Evolutionary conservation across 1,140 invertebrate genomes (phyloP), one percentile per base, ranked within the genome.

Genomic region (Arctopsyche grandis): DNA sequence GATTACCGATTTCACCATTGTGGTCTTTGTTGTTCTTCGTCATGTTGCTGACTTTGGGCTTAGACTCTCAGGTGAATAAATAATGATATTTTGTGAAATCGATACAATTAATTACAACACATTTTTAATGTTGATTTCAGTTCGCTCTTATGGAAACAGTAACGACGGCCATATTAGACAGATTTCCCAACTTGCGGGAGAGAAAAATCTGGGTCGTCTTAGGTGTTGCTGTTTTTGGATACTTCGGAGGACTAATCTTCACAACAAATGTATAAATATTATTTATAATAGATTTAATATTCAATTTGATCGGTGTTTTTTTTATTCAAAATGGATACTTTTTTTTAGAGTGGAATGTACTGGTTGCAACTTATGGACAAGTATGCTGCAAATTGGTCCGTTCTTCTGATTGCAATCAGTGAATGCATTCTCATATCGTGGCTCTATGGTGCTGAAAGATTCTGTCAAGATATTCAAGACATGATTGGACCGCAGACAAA

Each of bases 11-110:
- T 4, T 92, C 95, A 0, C 94, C 94, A 0, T 86, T 96, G 1
- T 97, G 95, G 95, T 94, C 95, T 0, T 87, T 95, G 66, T 87
- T 96, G 0, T 97, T 97, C 88, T 97, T 97, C 85, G 90, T 96
- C 58, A 95, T 95, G 93, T 86, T 95, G 7, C 86, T 95, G 22
- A 94, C 93, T 0, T 87, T 95, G 29, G 94, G 94, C 9, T 88
- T 95, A 76, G 94, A 94, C 81, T 94, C 93, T 24, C 93, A 95
- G 89, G 91, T 66, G 10, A 56, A 52, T 63, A 56, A 43, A 66
- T 69, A 4, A 5, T 69, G 16, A 69, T 58, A 71, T 75, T 4
- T 38, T n/a, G n/a, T n/a, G n/a, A 38, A 38, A 1, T 38, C 29
- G 7, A 7, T 38, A 1, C 7, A 38, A 38, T 38, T 38, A 4